phyloP scores from a whole-genome alignment of 2,113 vertebrate genomes.

The Gavia stellata region DNA sequence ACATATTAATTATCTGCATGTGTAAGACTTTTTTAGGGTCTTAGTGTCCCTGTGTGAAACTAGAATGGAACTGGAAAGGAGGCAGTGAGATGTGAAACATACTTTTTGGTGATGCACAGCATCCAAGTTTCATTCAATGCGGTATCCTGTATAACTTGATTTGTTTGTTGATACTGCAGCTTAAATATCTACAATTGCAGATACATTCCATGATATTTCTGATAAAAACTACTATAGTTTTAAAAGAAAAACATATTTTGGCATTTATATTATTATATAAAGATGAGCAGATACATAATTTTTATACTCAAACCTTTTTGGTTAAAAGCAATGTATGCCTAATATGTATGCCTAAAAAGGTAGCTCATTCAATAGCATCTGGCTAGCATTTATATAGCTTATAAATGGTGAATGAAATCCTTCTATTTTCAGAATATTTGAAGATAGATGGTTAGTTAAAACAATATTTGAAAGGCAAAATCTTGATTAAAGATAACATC shows the following conservation, averaged over 20 bases:
- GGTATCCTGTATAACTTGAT: neutral
- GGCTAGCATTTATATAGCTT: neutral
- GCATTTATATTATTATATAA: neutral
- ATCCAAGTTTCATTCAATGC: neutral
- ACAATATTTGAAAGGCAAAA: neutral
- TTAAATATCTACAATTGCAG: neutral
- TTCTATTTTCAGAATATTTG: neutral
- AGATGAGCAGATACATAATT: neutral
- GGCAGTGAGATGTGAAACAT: neutral
- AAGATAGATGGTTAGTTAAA: neutral
- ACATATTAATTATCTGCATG: neutral
- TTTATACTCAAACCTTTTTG: neutral
- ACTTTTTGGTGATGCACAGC: neutral
- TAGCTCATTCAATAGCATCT: neutral
- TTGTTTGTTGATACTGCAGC: neutral
- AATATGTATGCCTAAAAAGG: neutral
- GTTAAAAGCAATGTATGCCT: too few relatives aligned
- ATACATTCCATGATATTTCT: neutral
- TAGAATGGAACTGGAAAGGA: neutral
- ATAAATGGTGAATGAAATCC: neutral
- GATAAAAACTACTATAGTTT: neutral
- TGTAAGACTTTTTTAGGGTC: neutral
- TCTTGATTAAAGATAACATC: neutral
- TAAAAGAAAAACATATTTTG: neutral
- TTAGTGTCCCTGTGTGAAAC: neutral